Evolutionary conservation across 1,140 invertebrate genomes (phyloP), one percentile per base, ranked within the genome.

Genomic region (Riptortus pedestris): DNA sequence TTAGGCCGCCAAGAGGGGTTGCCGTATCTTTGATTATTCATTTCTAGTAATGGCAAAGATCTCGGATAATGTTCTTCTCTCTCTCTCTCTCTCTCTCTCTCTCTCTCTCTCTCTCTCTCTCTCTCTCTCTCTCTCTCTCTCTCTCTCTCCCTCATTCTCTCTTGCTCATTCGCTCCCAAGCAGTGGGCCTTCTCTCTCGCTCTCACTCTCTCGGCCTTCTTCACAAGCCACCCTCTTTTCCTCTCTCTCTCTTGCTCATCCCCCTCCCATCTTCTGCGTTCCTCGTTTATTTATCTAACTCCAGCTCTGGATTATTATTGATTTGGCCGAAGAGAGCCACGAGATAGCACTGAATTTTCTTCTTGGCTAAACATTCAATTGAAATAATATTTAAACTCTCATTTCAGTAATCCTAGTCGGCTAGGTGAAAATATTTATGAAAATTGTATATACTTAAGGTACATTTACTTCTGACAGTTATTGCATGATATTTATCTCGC

Each of bases 41-140:
- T 62, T 62, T 62, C 60, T 62, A 62, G 60, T 62, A 62, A 62
- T 62, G 60, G 60, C 27, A 62, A 62, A 62, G 60, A 62, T 62
- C 45, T 31, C 22, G 27, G 31, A 38, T 38, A 38, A 38, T 47
- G 29, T 59, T 24, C 24, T 26, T 9, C 63, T 64, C 28, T 59
- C 18, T 58, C 52, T n/a, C 55, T 33, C 29, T 59, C 55, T 27
- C 60, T 31, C 51, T 18, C 62, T 55, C 24, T 47, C 51, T 27
- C 62, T 52, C 48, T 52, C 48, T 52, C 48, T 52, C 48, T n/a
- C 48, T 58, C 55, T 58, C 55, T 58, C 55, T 58, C 55, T 58
- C 55, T 58, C 55, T 58, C 55, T 58, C 29, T 43, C 31, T 20
- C 60, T 22, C 18, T 38, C 31, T 61, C 60, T 43, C 61, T 62